A percentile compares a stretch with the other conserved stretches of the same genome.
phyloP scores from a whole-genome alignment of 2,888 invertebrate species.

The Acrobeloides nanus region DNA sequence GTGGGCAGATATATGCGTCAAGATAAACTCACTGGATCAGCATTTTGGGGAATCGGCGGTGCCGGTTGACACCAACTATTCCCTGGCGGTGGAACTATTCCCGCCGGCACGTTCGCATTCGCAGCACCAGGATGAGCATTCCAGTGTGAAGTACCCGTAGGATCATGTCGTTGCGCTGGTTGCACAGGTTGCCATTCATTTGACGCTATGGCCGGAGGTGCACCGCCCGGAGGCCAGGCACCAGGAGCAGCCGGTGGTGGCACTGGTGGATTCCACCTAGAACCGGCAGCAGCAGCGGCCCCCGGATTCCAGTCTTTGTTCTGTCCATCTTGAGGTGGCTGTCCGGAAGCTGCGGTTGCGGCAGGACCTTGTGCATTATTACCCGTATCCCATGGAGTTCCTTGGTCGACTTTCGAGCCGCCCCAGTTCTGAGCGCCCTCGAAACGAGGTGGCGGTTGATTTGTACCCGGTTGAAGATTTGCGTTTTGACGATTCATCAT shows the following conservation, averaged over 20 bases:
- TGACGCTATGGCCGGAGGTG: neutral
- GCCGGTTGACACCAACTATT: conserved; percentile 12
- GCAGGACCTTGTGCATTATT: conserved; percentile 2
- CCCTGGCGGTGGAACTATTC: conserved; percentile 5
- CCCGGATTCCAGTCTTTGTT: conserved; percentile 8
- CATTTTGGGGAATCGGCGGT: neutral
- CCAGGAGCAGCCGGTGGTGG: neutral
- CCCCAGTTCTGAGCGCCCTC: neutral
- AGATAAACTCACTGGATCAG: too few species aligned
- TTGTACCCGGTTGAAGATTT: neutral
- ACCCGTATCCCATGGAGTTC: conserved; percentile 23
- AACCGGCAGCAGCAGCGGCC: neutral
- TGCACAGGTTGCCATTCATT: conserved; percentile 12
- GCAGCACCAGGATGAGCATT: conserved; percentile 3
- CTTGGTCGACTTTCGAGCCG: conserved; percentile 19
- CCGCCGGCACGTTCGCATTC: conserved; percentile 3
- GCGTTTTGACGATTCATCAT: conserved; percentile 5
- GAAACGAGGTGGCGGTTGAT: neutral
- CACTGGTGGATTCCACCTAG: conserved; percentile 9
- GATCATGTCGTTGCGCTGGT: conserved; percentile 13
- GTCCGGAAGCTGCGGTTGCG: conserved; percentile 8
- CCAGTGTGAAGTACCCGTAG: conserved; percentile 7
- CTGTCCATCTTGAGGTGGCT: neutral
- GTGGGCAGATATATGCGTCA: too few species aligned
- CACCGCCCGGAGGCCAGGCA: conserved; percentile 3